phyloP scores from a whole-genome alignment of 2,113 vertebrate species.

The Callipepla squamata region DNA sequence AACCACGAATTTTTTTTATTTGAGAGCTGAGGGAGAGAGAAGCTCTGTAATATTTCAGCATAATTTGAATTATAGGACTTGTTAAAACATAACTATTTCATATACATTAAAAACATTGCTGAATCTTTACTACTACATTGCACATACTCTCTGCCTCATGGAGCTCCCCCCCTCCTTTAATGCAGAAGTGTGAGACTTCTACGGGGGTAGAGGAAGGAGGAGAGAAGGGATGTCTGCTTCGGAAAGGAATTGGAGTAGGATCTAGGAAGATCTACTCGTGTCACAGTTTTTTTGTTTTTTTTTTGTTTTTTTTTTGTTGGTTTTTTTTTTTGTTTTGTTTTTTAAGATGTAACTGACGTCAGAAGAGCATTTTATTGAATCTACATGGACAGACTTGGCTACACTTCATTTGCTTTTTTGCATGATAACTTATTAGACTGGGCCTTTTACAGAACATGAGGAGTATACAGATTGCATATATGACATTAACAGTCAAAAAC shows the following conservation, averaged over 20 bases:
- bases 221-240: rapidly evolving
- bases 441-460: neutral
- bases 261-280: neutral
- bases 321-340: neutral
- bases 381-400: neutral
- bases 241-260: neutral
- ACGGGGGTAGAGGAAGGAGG: neutral
- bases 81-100: neutral
- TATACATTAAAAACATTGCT: neutral
- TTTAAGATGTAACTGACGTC: neutral
- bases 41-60: neutral
- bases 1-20: neutral
- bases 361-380: neutral
- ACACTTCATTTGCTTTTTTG: neutral
- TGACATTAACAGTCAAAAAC: neutral
- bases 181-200: neutral
- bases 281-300: neutral
- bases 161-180: neutral
- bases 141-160: neutral
- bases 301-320: neutral
- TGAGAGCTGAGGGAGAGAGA: neutral
- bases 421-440: neutral
- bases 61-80: neutral
- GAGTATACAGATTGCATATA: neutral
- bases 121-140: neutral